phyloP scores from a whole-genome alignment of 1,140 invertebrate genomes.

The Anagrus nilaparvatae region DNA sequence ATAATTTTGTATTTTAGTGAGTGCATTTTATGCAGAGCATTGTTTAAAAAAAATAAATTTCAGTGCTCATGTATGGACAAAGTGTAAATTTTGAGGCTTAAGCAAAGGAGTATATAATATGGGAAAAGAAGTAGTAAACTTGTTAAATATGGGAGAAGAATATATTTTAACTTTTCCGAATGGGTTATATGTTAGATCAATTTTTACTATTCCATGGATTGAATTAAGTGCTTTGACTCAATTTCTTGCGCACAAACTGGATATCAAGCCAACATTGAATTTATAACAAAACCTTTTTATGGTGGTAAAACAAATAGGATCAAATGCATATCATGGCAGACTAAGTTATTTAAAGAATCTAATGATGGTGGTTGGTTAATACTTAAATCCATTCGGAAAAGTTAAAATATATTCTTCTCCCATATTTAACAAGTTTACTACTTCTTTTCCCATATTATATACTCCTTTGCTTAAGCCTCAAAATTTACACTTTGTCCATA shows the following conservation, averaged over 20 bases:
- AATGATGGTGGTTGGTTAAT: slow-evolving; percentile 40
- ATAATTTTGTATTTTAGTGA: slow-evolving; percentile 71
- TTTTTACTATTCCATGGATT: slow-evolving; percentile 93
- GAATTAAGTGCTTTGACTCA: slow-evolving; percentile 83
- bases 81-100: slow-evolving; percentile 93
- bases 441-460: slow-evolving; percentile 75
- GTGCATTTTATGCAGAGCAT: slow-evolving; percentile 95
- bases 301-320: slow-evolving; percentile 89
- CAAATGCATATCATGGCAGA: slow-evolving; percentile 65
- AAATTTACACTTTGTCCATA: slow-evolving; percentile 98
- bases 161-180: slow-evolving; percentile 92
- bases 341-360: slow-evolving; percentile 39
- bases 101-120: slow-evolving; percentile 88
- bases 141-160: slow-evolving; percentile 79
- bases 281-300: slow-evolving; percentile 95
- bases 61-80: slow-evolving; percentile 92
- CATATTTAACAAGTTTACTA: slow-evolving; percentile 69
- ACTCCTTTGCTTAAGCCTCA: slow-evolving; percentile 89
- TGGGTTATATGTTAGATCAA: slow-evolving; percentile 92
- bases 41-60: slow-evolving; percentile 81
- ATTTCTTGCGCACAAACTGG: slow-evolving; percentile 86
- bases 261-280: slow-evolving; percentile 80
- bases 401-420: slow-evolving; percentile 89
- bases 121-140: slow-evolving; percentile 68
- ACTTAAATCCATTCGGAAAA: slow-evolving; percentile 95